These are phyloP conservation scores for Gadus macrocephalus DNA, from an alignment of 2,113 vertebrate genomes.

Conservation along the genomic window DNA sequence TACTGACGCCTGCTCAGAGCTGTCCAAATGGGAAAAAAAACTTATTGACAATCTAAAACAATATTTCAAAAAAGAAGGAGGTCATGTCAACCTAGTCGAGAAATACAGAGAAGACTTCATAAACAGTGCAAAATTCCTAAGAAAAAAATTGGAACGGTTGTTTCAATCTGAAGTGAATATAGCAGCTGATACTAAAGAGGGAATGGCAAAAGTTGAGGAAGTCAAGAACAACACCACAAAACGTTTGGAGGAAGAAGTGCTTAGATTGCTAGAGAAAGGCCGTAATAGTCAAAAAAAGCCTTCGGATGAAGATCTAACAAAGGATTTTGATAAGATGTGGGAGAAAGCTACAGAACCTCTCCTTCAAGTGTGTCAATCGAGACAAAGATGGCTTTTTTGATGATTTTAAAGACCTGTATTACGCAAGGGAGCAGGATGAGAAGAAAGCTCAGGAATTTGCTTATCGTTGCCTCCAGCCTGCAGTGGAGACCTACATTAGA, in stretches of 20 bases:
- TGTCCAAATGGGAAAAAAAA: conserved; percentile 33
- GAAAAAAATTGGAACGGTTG: conserved; percentile 22
- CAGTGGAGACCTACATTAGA: conserved; percentile 37
- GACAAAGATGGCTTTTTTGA: conserved; percentile 28
- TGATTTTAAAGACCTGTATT: conserved; percentile 56
- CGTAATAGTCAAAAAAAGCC: background rate
- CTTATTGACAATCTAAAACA: conserved; percentile 37
- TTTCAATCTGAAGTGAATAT: conserved; percentile 11
- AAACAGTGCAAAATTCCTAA: conserved; percentile 41
- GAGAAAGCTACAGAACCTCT: background rate
- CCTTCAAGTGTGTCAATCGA: background rate
- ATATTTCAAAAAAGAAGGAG: conserved; percentile 47
- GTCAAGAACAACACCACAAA: conserved; percentile 39
- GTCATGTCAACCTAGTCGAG: conserved; percentile 53
- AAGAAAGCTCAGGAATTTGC: conserved; percentile 63
- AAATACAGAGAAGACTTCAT: conserved; percentile 47
- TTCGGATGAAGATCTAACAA: conserved; percentile 11
- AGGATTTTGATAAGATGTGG: conserved; percentile 55
- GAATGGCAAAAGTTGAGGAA: conserved; percentile 25
- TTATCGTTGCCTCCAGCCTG: conserved; percentile 40
- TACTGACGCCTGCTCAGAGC: conserved; percentile 22
- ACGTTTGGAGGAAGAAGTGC: conserved; percentile 26
- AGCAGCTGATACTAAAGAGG: conserved; percentile 28
- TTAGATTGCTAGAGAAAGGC: conserved; percentile 33
- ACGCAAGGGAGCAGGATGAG: conserved; percentile 52